Base-by-base conservation (phyloP, 2,888 invertebrate species). In the Tipula helvola region DNA sequence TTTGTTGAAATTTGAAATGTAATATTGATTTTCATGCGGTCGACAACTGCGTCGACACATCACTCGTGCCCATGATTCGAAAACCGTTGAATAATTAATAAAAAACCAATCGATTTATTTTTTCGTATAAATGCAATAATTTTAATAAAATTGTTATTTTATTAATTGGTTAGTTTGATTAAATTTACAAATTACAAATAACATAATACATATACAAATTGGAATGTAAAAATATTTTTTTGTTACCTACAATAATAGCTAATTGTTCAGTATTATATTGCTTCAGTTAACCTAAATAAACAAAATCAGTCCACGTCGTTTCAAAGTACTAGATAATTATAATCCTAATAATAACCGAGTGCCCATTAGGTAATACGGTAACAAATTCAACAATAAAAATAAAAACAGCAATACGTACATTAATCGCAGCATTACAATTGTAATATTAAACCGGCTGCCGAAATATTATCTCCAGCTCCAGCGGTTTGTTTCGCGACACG, bases 401-500 rank as follows among this genome's bases (percentile, higher is more conserved):
- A 83, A 12, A 52, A 52, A 52, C n/a, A 3, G 5, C n/a, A 52
- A 47, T 13, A 41, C 41, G 10, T 5, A 47, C 13, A 28, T 47
- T 47, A n/a, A 47, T 36, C 12, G 28, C 39, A 83, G 8, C 16
- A 12, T 18, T 92, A 93, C 87, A 95, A 93, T 90, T 95, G 95
- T 87, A 94, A 91, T n/a, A 94, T 95, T 16, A 97, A 91, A n/a
- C 96, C 97, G 1, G 97, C 96, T n/a, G 96, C 96, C 0, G 97
- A 97, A 88, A 97, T 96, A 90, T 97, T 97, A 90, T 97, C 97
- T 0, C 97, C 97, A 10, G 96, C 97, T 0, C 97, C 97, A 0
- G 96, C 97, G 0, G 97, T 97, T 89, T 96, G 94, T 87, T 94
- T 93, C 0, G 96, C 96, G 88, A 95, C 93, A 0, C 96, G 96